These are phyloP conservation scores for Acyrthosiphon pisum DNA, from an alignment of 1,140 invertebrate species.

Conservation along the genomic window DNA sequence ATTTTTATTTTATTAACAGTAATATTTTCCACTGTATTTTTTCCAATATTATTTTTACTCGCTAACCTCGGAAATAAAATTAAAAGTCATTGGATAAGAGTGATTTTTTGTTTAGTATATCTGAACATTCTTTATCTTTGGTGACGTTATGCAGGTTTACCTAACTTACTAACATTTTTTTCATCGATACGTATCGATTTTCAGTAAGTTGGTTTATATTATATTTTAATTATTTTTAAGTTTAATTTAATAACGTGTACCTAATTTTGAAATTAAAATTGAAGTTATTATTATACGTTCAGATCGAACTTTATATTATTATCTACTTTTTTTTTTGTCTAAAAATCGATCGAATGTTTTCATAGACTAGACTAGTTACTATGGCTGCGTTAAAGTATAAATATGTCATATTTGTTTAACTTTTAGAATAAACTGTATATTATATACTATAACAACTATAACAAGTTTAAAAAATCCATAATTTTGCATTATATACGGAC, in stretches of 20 bases:
- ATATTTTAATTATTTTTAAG: neutral
- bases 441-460: neutral
- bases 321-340: neutral
- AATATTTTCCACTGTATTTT: neutral
- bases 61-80: neutral
- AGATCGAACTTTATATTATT: neutral
- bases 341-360: neutral
- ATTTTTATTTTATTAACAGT: neutral
- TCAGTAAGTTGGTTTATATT: neutral
- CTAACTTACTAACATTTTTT: neutral
- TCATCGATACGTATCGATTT: neutral
- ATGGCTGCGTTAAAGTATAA: neutral
- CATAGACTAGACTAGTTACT: neutral
- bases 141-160: neutral
- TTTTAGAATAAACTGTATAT: neutral
- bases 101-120: neutral
- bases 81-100: neutral
- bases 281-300: neutral
- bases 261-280: neutral
- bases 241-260: neutral
- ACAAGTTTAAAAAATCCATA: neutral
- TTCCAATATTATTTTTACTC: neutral
- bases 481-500: neutral
- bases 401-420: neutral
- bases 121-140: neutral